Base-by-base conservation (phyloP, 2,888 invertebrate species). In the Meandrusa payeni region DNA sequence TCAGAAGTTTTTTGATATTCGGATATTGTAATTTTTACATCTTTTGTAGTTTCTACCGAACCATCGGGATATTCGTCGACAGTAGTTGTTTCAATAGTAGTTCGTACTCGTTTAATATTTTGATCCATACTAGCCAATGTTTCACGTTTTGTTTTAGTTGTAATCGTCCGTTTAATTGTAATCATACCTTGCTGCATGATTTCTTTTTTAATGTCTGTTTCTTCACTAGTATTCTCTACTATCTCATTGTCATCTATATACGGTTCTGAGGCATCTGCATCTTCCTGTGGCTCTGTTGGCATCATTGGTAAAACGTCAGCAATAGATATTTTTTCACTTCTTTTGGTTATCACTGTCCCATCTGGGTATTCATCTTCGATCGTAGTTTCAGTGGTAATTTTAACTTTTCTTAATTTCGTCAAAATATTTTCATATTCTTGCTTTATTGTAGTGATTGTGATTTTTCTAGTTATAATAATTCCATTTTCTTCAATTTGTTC, bases 41-140 rank as follows among this genome's bases (percentile, higher is more conserved):
- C 88, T 69, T 85, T 88, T 0, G 87, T 88, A 2, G 88, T 88
- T 66, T 90, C 89, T 33, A 89, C 85, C 2, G 90, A 89, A 17
- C 90, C 90, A 58, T 89, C 88, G 1, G 88, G 85, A 54, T 76
- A 86, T 57, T 77, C 80, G 54, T 88, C 88, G 2, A 83, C 70
- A 10, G 82, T 85, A 3, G 71, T 75, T 0, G 88, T 88, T 59
- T 90, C 90, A 31, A 89, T 76, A 5, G 90, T 90, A 28, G 90
- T 90, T 55, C 90, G 86, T 39, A 90, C 79, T 11, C 91, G 88
- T 69, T 89, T 90, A 27, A 90, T 88, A 63, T 71, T 79, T 47
- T 69, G 69, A 50, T 90, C 88, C 34, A 73, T 70, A 46, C 90
- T 90, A 34, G 87, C 73, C 49, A 88, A 66, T 9, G 81, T 85